Percentiles rank a stretch among this genome's conserved stretches.
Evolutionary conservation across 2,888 invertebrate species (phyloP).

Genomic region (Megalurothrips usitatus): DNA sequence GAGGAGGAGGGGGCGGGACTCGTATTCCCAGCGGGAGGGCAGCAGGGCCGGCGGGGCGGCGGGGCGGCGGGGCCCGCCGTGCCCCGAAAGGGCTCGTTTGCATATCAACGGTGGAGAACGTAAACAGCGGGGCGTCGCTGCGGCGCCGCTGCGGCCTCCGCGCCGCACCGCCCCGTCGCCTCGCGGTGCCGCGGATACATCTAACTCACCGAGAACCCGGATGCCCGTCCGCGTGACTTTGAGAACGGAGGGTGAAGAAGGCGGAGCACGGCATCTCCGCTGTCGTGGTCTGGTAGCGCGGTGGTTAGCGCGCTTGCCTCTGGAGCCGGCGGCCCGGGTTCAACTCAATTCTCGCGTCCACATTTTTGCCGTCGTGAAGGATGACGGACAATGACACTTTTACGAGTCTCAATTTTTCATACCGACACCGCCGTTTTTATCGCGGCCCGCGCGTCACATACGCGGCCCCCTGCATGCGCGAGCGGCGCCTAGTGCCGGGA

Average conservation of each 20-base stretch:
- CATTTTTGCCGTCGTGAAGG: neutral
- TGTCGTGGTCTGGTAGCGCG: too few relatives aligned
- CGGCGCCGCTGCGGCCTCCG: neutral
- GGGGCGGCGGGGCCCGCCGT: neutral
- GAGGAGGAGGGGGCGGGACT: neutral
- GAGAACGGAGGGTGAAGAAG: too few relatives aligned
- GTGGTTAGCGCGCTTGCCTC: too few relatives aligned
- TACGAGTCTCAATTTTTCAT: neutral
- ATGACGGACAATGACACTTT: neutral
- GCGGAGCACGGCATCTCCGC: too few relatives aligned
- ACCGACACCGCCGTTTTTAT: neutral
- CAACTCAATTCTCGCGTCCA: too few relatives aligned
- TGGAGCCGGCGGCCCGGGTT: too few relatives aligned
- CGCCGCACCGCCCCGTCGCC: neutral
- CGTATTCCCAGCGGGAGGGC: too few relatives aligned
- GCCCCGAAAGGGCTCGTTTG: slow-evolving; percentile 2
- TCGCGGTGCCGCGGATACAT: neutral
- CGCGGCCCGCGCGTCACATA: neutral
- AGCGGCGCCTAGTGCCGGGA: neutral
- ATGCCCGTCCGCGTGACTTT: too few relatives aligned
- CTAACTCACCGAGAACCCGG: too few relatives aligned
- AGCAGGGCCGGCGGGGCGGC: neutral
- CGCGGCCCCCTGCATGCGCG: neutral
- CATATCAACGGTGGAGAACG: slow-evolving; percentile 11
- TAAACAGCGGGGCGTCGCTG: neutral